Base-by-base conservation (phyloP, 2,113 vertebrate species). In the Chamaea fasciata region DNA sequence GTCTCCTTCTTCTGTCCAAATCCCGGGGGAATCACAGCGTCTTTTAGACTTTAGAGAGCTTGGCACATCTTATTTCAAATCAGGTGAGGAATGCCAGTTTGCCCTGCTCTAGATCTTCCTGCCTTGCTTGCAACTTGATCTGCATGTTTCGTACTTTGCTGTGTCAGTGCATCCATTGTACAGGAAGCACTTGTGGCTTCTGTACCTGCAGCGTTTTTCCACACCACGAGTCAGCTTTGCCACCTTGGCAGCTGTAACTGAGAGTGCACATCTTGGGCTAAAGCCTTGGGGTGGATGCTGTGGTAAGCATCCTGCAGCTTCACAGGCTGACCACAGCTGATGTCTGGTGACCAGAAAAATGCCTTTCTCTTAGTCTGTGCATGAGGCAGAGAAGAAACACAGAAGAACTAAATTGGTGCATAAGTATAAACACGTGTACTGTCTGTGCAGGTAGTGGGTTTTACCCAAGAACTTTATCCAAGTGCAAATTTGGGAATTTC, bases 371-470 rank as follows among this genome's bases (percentile, higher is more conserved):
- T 56, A 33, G 9, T 67, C 50, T 78, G 20, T 23, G 9, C 1
- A 0, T 14, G 44, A 83, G 63, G 10, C 55, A 67, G 60, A 49
- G 55, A 21, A 56, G 18, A 15, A 10, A 15, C 23, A 63, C 2
- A 52, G 23, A 41, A 16, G 37, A 55, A 2, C 6, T 31, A 3
- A 44, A 10, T 12, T 12, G 8, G 12, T 75, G 21, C 6, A 39
- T 17, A 10, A 35, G 8, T 28, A 13, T 63, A 35, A 92, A 27
- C 20, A 19, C 16, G 0, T 7, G 0, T 22, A 2, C 6, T 41
- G 0, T 35, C 30, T 74, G 13, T 47, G 35, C 14, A 10, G 4
- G 6, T 18, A 7, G 22, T 35, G 35, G 5, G 18, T 65, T 82
- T 75, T 60, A 30, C 21, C 33, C 46, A 31, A 44, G 23, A 57